These are phyloP conservation scores for Athetis lepigone DNA, from an alignment of 2,888 invertebrate genomes.

Conservation along the genomic window DNA sequence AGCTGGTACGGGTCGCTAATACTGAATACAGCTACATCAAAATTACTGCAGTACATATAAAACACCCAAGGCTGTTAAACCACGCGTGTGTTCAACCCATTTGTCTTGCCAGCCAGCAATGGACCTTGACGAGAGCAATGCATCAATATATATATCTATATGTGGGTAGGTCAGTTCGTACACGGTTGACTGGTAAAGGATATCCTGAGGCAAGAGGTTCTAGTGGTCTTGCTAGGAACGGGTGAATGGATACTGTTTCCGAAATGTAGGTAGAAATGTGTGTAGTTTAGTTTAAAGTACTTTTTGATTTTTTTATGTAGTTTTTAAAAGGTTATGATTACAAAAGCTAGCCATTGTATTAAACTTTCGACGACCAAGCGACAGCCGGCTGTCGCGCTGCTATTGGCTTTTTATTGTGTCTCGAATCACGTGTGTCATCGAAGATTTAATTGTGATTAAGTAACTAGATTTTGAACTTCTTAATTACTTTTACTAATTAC, in stretches of 20 bases:
- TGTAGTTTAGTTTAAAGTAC: not conserved
- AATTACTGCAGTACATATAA: not conserved
- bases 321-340: too few relatives aligned
- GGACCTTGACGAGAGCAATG: slow-evolving; percentile 72
- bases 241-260: slow-evolving; percentile 11
- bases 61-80: slow-evolving; percentile 55
- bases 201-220: slow-evolving; percentile 45
- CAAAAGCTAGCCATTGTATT: too few relatives aligned
- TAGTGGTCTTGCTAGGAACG: slow-evolving; percentile 13
- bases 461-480: too few relatives aligned
- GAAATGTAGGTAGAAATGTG: slow-evolving; percentile 8
- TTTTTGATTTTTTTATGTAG: too few relatives aligned
- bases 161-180: slow-evolving; percentile 3
- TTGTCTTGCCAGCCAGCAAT: slow-evolving; percentile 69
- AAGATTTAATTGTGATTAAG: too few relatives aligned
- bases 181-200: slow-evolving; percentile 34
- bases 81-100: slow-evolving; percentile 68
- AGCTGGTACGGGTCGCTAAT: too few relatives aligned
- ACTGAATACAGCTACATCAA: not conserved
- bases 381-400: too few relatives aligned
- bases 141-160: slow-evolving; percentile 61
- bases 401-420: too few relatives aligned
- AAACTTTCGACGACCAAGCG: too few relatives aligned
- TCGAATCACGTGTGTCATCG: too few relatives aligned
- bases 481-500: too few relatives aligned